A percentile compares a stretch with the other conserved stretches of the same genome.
Evolutionary conservation across 1,140 invertebrate species (phyloP).

Genomic region (Plectus sambesii): DNA sequence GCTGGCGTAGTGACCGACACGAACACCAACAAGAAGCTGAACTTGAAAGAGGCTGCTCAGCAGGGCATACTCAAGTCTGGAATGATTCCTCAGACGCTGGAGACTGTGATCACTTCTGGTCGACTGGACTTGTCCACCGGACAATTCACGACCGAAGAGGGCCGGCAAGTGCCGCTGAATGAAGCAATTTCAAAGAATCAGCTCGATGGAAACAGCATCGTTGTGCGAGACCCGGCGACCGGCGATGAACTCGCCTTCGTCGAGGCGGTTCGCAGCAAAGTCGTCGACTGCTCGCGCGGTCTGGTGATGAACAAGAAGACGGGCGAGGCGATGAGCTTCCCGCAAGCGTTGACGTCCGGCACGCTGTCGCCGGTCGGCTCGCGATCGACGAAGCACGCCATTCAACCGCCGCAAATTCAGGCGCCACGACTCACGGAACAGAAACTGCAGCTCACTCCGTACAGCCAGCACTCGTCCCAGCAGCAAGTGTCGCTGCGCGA

Average conservation of each 20-base stretch:
- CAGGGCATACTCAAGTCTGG: constrained; percentile 66
- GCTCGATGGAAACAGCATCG: constrained; percentile 63
- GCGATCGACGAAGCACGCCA: no score
- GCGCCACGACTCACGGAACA: constrained; percentile 34
- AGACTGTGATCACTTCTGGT: constrained; percentile 74
- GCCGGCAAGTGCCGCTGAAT: constrained; percentile 61
- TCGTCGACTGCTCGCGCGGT: constrained; percentile 62
- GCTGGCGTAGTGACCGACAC: constrained; percentile 66
- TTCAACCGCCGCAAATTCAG: no score
- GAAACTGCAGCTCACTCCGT: constrained; percentile 37
- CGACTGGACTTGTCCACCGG: constrained; percentile 66
- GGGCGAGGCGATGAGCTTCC: constrained; percentile 56
- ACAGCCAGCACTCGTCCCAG: constrained; percentile 4
- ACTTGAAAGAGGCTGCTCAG: constrained; percentile 65
- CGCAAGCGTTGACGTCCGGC: constrained; percentile 62
- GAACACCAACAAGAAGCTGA: constrained; percentile 59
- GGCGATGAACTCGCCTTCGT: constrained; percentile 61
- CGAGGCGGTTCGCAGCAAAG: constrained; percentile 59
- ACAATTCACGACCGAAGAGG: constrained; percentile 62
- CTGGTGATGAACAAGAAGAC: constrained; percentile 59
- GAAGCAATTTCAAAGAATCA: constrained; percentile 62
- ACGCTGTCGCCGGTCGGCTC: constrained; percentile 58
- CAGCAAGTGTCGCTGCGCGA: constrained; percentile 2
- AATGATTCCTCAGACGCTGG: constrained; percentile 66
- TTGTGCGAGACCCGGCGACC: constrained; percentile 62